These are phyloP conservation scores for Falco biarmicus DNA, from an alignment of 2,797 vertebrate genomes.

Conservation along the genomic window DNA sequence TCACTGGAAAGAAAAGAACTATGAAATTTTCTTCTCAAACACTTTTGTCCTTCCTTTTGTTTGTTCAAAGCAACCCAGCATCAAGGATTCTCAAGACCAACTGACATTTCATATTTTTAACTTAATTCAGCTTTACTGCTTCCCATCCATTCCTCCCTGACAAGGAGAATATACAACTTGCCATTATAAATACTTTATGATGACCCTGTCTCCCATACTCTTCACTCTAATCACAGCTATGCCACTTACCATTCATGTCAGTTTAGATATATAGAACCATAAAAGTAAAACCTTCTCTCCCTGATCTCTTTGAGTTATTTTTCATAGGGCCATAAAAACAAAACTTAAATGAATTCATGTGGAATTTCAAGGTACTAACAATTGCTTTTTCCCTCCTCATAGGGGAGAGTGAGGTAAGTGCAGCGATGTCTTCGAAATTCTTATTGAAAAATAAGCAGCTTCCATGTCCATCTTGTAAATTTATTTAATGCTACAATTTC, in stretches of 20 bases:
- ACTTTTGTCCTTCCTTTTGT: constrained; percentile 17
- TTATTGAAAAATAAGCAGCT: constrained; percentile 40
- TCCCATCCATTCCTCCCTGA: constrained; percentile 48
- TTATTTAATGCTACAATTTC: not conserved
- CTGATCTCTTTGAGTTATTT: constrained; percentile 14
- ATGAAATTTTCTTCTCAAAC: not conserved
- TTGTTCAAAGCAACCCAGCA: constrained; percentile 1
- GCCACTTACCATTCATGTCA: constrained; percentile 55
- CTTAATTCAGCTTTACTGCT: constrained; percentile 62
- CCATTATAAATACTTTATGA: constrained; percentile 68
- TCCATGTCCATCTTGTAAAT: not conserved
- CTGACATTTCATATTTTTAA: constrained; percentile 61
- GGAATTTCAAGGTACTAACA: constrained; percentile 31
- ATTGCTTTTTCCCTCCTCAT: not conserved
- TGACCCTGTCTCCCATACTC: constrained; percentile 43
- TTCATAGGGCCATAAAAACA: constrained; percentile 53
- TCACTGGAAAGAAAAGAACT: not conserved
- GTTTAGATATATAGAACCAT: constrained; percentile 28
- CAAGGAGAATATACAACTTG: constrained; percentile 35
- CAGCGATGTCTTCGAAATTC: not conserved
- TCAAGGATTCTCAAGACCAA: constrained; percentile 1
- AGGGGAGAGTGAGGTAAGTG: not conserved
- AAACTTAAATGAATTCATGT: constrained; percentile 26
- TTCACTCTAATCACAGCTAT: constrained; percentile 59
- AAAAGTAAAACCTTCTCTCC: constrained; percentile 45